Conservation (phyloP, 2,113 vertebrate species). For the Dissostichus mawsoni region DNA sequence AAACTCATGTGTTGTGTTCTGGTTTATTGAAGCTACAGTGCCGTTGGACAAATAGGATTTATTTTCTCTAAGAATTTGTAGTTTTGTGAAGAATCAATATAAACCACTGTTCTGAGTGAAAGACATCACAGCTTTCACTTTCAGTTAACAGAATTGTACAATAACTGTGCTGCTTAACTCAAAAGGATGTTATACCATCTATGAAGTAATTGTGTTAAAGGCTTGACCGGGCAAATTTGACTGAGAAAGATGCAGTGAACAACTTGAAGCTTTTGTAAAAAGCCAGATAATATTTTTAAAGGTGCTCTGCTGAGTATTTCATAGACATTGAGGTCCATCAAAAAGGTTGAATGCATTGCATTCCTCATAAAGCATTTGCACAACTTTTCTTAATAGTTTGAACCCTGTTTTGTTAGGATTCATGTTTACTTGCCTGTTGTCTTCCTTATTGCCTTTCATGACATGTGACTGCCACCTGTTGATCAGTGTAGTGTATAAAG, state of each 20-base stretch:
- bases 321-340: background rate
- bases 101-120: background rate
- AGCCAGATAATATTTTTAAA: background rate
- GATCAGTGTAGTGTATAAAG: background rate
- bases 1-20: background rate
- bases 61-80: background rate
- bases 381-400: background rate
- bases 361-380: background rate
- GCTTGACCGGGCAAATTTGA: background rate
- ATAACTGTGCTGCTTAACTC: background rate
- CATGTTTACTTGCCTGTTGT: background rate
- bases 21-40: slow-evolving; percentile 19
- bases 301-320: background rate
- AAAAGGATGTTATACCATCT: background rate
- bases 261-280: background rate
- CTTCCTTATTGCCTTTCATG: background rate
- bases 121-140: background rate
- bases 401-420: background rate
- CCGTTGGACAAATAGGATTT: background rate
- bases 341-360: background rate
- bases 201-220: background rate
- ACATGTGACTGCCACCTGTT: background rate
- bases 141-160: background rate
- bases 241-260: too few species aligned
- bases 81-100: background rate